Evolutionary conservation across 2,113 vertebrate genomes (phyloP).

Genomic region (Myotis brandtii): DNA sequence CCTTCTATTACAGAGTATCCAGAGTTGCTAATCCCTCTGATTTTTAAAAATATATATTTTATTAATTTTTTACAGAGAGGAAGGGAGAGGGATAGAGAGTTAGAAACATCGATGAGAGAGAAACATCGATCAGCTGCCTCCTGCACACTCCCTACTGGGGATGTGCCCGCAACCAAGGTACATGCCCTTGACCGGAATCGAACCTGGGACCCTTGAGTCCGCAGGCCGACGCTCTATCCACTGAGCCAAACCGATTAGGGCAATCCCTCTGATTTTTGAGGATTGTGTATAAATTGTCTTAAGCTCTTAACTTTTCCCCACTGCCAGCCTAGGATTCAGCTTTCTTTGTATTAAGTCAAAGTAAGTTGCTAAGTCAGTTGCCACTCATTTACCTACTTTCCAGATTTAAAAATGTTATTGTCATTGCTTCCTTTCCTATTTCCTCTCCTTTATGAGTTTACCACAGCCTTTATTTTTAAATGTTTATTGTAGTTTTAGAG

Average conservation of each 20-base stretch:
- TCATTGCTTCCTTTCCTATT: not conserved
- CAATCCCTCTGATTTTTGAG: not conserved
- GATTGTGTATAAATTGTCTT: not conserved
- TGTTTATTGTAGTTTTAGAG: conserved; percentile 38
- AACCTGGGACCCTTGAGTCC: too few relatives aligned
- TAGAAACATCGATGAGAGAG: too few relatives aligned
- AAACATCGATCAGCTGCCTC: too few relatives aligned
- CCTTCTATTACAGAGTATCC: not conserved
- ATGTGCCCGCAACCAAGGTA: too few relatives aligned
- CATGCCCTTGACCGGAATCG: too few relatives aligned
- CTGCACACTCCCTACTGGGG: too few relatives aligned
- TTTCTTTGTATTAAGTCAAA: conserved; percentile 37
- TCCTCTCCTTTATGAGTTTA: not conserved
- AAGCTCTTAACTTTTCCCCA: not conserved
- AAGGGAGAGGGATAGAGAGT: too few relatives aligned
- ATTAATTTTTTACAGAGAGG: too few relatives aligned
- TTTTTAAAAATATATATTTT: too few relatives aligned
- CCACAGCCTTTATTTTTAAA: not conserved
- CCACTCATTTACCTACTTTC: not conserved
- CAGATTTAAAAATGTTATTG: conserved; percentile 15
- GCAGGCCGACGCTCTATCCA: too few relatives aligned
- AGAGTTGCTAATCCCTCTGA: not conserved
- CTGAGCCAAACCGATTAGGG: too few relatives aligned
- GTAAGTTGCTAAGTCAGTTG: not conserved
- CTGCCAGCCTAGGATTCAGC: not conserved